These are phyloP conservation scores for Rhodinocichla rosea DNA, from an alignment of 2,113 vertebrate species.

Conservation along the genomic window DNA sequence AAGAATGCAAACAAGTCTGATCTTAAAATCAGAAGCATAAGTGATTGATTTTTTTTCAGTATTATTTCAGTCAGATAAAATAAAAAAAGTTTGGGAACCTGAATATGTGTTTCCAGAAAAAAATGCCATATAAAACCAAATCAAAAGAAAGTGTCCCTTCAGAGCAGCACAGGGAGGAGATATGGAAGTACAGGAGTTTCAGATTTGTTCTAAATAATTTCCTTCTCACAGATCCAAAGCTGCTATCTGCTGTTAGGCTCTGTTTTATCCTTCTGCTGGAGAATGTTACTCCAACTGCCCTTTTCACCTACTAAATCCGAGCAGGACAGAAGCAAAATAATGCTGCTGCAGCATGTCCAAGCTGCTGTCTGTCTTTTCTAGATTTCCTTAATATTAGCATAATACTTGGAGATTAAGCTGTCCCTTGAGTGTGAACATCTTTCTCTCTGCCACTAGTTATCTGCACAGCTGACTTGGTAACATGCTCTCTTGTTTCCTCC, in stretches of 20 bases:
- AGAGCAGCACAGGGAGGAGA: neutral
- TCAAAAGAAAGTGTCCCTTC: neutral
- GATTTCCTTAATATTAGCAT: neutral
- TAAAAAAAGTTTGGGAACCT: neutral
- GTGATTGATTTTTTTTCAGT: neutral
- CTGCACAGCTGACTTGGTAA: neutral
- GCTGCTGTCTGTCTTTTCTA: neutral
- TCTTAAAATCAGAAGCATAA: neutral
- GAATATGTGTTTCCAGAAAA: neutral
- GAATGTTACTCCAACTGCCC: neutral
- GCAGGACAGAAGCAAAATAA: conserved; percentile 20
- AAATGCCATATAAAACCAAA: neutral
- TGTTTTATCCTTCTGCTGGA: neutral
- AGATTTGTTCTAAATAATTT: neutral
- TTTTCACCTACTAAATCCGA: neutral
- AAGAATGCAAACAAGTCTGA: neutral
- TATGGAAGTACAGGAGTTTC: neutral
- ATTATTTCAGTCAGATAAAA: neutral
- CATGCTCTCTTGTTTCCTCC: neutral
- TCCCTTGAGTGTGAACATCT: neutral
- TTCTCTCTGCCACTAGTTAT: neutral
- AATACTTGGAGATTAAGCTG: conserved; percentile 3
- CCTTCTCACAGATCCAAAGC: neutral
- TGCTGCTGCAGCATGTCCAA: neutral
- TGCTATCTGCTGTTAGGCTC: neutral